Base-by-base conservation (phyloP, 2,113 vertebrate genomes). In the Campylomormyrus numenius region DNA sequence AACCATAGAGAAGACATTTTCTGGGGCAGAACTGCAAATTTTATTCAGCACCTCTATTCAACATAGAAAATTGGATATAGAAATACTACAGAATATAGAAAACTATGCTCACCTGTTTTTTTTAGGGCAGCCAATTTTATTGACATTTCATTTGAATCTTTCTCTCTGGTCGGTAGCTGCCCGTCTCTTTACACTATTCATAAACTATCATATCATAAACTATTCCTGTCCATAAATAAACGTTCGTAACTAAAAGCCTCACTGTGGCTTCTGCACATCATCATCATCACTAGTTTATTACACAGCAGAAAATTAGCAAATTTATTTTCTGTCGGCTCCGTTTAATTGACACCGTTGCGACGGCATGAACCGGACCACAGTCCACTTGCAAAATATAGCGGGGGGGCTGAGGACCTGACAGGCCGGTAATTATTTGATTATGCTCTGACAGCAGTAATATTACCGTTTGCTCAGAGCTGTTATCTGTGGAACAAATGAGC, bases 401-500 rank as follows among this genome's bases (percentile, higher is more conserved):
- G 86, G 85, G 85, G 58, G 85, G 89, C 92, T 93, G 91, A 93
- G 94, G 93, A 91, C 88, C 90, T 94, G 91, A 93, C 94, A 94
- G 96, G 95, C 94, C 92, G 94, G 95, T 96, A 96, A 96, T 96
- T 96, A 96, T 96, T 96, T 96, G 92, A 95, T 96, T 96, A 95
- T 92, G 90, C 94, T 91, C 92, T 94, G 94, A 95, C 95, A 96
- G 95, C 94, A 95, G 93, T 96, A 95, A 95, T 95, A 95, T 95
- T 96, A 95, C 92, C 94, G 94, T 87, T 94, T 93, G 92, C 93
- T 93, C 93, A 94, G 93, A 91, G 93, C 92, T 94, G 94, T 95
- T 96, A 96, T 96, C 96, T 95, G 93, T 94, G 95, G 94, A 96
- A 95, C 95, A 96, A 96, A 96, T 96, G 95, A 96, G 95, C 97